Conservation (phyloP, 2,797 vertebrate species). For the Lagorchestes hirsutus region DNA sequence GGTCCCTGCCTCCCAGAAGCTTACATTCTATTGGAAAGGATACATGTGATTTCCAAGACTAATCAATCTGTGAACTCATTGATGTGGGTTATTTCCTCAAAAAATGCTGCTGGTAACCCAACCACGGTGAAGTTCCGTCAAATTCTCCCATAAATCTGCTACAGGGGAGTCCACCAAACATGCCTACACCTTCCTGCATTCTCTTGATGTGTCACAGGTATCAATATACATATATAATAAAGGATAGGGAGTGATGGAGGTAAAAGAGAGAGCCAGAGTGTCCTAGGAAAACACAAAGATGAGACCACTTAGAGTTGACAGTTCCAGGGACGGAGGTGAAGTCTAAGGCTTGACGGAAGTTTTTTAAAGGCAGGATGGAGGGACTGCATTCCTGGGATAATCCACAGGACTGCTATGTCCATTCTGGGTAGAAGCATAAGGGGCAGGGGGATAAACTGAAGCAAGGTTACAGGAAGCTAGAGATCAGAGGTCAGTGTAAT, state of each 20-base stretch:
- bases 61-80: neutral
- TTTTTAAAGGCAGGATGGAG: neutral
- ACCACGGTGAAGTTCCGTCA: neutral
- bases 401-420: neutral
- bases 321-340: neutral
- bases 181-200: neutral
- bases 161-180: neutral
- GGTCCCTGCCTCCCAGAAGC: neutral
- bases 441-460: neutral
- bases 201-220: neutral
- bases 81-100: neutral
- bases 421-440: no score
- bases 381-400: neutral
- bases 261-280: neutral
- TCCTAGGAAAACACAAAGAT: no score
- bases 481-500: neutral
- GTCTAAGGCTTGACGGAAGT: neutral
- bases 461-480: neutral
- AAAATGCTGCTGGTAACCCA: neutral
- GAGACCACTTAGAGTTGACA: neutral
- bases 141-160: neutral
- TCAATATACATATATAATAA: neutral
- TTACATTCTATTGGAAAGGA: conserved; percentile 3
- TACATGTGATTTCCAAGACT: neutral
- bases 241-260: neutral